Conservation (phyloP, 2,888 invertebrate species). For the Pemphredon lugubris region DNA sequence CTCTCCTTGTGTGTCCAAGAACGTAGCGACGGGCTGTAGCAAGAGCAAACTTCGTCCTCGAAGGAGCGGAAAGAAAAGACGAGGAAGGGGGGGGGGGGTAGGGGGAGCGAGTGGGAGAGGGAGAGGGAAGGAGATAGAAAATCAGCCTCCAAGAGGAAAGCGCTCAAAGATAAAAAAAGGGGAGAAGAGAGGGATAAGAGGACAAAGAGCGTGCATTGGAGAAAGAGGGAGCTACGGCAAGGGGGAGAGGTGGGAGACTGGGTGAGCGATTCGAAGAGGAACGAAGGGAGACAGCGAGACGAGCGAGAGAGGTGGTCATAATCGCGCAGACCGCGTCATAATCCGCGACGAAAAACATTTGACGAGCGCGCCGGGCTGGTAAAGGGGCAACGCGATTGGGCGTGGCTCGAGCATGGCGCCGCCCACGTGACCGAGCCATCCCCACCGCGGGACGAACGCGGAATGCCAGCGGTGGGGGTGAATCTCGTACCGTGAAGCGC, state of each 20-base stretch:
- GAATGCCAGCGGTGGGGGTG: conserved; percentile 21
- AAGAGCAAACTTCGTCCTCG: conserved; percentile 64
- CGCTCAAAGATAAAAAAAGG: conserved; percentile 43
- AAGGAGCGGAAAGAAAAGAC: conserved; percentile 37
- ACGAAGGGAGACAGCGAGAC: conserved; percentile 33
- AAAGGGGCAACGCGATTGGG: conserved; percentile 74
- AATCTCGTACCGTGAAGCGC: conserved; percentile 36
- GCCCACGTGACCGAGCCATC: conserved; percentile 60
- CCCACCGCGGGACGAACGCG: conserved; percentile 13
- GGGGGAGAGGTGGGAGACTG: no score
- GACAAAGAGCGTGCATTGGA: conserved; percentile 41
- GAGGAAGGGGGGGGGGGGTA: conserved; percentile 26
- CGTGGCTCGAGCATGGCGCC: conserved; percentile 65
- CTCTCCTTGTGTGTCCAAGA: conserved; percentile 48
- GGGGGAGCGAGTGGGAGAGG: conserved; percentile 35
- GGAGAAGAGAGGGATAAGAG: conserved; percentile 50
- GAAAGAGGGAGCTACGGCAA: no score
- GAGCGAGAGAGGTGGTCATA: conserved; percentile 76
- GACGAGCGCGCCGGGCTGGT: conserved; percentile 76
- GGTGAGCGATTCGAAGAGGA: conserved; percentile 28
- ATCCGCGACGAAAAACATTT: conserved; percentile 81
- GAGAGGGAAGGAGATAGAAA: conserved; percentile 31
- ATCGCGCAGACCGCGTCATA: conserved; percentile 81
- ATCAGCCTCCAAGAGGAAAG: conserved; percentile 55
- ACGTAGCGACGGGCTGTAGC: conserved; percentile 59